These are phyloP conservation scores for Sphenopsis melanotis DNA, from an alignment of 2,797 vertebrate genomes.

Conservation along the genomic window DNA sequence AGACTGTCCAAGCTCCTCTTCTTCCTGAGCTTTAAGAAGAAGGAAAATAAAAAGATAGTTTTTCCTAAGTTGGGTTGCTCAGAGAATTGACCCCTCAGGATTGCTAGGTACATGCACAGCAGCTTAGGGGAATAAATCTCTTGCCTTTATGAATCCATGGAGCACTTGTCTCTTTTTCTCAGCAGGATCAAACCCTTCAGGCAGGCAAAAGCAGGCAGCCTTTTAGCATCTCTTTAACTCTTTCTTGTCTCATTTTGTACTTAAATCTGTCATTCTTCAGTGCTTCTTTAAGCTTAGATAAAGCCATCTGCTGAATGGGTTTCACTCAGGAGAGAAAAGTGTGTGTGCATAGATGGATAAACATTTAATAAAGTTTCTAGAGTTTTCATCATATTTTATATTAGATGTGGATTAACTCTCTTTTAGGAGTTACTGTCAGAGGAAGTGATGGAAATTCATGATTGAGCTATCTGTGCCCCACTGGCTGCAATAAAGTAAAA, in stretches of 20 bases:
- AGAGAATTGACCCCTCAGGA: background rate
- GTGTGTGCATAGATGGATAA: background rate
- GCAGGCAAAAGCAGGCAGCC: background rate
- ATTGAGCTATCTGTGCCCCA: background rate
- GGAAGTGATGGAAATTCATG: background rate
- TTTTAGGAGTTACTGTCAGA: background rate
- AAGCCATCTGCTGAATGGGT: constrained; percentile 41
- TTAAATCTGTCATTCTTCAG: background rate
- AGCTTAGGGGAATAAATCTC: background rate
- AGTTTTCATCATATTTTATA: background rate
- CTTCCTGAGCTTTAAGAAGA: background rate
- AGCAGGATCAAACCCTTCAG: background rate
- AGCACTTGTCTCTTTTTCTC: background rate
- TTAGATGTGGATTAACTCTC: background rate
- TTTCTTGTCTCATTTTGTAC: constrained; percentile 26
- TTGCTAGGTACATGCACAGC: background rate
- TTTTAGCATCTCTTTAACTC: constrained; percentile 8
- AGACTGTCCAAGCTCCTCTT: background rate
- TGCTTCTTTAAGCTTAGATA: constrained; percentile 30
- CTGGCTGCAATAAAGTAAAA: background rate
- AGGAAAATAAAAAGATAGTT: background rate
- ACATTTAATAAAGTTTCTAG: background rate
- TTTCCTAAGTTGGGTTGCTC: background rate
- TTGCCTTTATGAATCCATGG: background rate
- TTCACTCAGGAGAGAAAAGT: constrained; percentile 14